These are phyloP conservation scores for Alcedo quadribrachys DNA, from an alignment of 2,797 vertebrate species.

Conservation along the genomic window DNA sequence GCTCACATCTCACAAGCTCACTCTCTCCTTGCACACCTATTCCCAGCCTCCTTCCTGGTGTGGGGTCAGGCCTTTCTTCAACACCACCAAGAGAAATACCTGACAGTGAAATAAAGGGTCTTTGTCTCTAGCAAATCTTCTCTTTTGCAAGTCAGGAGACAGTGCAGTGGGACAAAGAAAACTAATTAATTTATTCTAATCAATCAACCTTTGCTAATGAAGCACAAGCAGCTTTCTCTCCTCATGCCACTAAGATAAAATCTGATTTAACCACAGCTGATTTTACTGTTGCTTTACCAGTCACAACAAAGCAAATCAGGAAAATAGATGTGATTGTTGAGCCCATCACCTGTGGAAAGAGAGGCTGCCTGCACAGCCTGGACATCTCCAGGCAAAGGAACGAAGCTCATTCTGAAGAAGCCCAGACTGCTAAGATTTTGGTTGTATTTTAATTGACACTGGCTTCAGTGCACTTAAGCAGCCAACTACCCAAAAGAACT, in stretches of 20 bases:
- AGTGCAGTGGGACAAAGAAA: constrained; percentile 19
- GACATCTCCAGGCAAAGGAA: not conserved
- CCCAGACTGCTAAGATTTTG: not conserved
- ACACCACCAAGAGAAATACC: constrained; percentile 52
- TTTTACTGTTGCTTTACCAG: not conserved
- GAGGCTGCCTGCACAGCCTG: not conserved
- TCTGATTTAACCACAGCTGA: not conserved
- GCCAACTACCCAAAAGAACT: not conserved
- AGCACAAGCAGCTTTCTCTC: constrained; percentile 38
- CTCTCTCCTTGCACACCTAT: not conserved
- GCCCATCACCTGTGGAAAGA: not conserved
- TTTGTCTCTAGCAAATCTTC: constrained; percentile 8
- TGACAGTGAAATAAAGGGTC: constrained; percentile 43
- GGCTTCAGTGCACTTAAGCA: not conserved
- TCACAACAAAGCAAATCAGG: not conserved
- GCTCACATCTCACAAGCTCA: not conserved
- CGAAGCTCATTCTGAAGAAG: not conserved
- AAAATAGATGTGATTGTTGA: not conserved
- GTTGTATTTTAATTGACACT: not conserved
- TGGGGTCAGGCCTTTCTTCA: constrained; percentile 50
- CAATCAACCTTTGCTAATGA: constrained; percentile 59
- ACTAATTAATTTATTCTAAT: constrained; percentile 61
- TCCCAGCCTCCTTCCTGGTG: constrained; percentile 20
- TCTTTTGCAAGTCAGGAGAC: constrained; percentile 11
- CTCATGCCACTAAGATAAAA: constrained; percentile 41